Evolutionary conservation across 2,888 invertebrate species (phyloP).

Genomic region (Rhogogaster chlorosoma): DNA sequence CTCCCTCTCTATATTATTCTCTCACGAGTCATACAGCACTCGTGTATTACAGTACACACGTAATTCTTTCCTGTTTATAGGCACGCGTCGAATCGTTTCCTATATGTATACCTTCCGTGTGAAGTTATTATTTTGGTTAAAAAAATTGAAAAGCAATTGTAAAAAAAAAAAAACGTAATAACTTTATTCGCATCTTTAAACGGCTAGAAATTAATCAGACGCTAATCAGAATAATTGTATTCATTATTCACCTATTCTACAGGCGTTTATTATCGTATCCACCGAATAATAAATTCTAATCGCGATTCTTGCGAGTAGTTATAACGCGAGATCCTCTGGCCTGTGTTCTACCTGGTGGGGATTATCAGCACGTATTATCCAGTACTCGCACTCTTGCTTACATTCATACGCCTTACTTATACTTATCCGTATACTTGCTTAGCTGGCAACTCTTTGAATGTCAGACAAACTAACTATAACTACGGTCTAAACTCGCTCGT

Average conservation of each 20-base stretch:
- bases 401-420: background rate
- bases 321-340: background rate
- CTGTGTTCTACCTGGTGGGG: conserved; percentile 12
- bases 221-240: too few relatives aligned
- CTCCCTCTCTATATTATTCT: background rate
- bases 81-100: background rate
- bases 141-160: too few relatives aligned
- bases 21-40: background rate
- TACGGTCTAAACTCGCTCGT: background rate
- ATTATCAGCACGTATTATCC: conserved; percentile 30
- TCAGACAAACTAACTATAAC: conserved; percentile 6
- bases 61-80: background rate
- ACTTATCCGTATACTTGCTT: conserved; percentile 15
- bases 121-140: background rate
- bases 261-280: too few relatives aligned
- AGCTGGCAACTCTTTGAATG: conserved; percentile 23
- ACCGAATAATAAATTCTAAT: background rate
- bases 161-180: too few relatives aligned
- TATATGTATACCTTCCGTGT: too few relatives aligned
- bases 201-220: too few relatives aligned
- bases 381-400: background rate
- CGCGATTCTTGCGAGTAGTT: background rate
- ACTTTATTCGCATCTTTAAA: too few relatives aligned
- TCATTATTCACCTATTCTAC: too few relatives aligned
- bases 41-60: too few relatives aligned